Base-by-base conservation (phyloP, 2,888 invertebrate species). In the Trissoscelio sp. region DNA sequence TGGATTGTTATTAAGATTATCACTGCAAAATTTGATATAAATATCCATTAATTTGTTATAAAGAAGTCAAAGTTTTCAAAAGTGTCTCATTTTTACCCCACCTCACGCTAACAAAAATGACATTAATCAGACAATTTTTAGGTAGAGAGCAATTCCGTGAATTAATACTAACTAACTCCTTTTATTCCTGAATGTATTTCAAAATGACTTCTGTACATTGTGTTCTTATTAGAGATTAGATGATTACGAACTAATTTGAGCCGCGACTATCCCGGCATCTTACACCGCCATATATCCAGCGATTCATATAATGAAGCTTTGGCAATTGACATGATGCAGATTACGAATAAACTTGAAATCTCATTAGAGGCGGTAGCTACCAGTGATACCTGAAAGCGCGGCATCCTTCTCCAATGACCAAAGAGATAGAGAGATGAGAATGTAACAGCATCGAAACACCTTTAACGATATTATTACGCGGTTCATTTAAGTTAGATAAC, bases 401-500 rank as follows among this genome's bases (percentile, higher is more conserved):
- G 62, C 62, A 79, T 84, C 83, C 83, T 83, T 81, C 75, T 85
- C 81, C 83, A 83, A 83, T 86, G 84, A 83, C 81, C 85, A 83
- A 85, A 80, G 62, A 83, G 84, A 69, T 60, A 55, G 34, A 74
- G 70, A 70, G 72, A 81, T 62, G 81, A 80, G 69, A 74, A 69
- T 70, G 57, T 70, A 67, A 81, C 58, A 81, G 64, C 82, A 82
- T 83, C 83, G 85, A 87, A 89, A 88, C 85, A 85, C 83, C 85
- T 85, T 85, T 88, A 89, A 90, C 88, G 86, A 88, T 89, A 89
- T 90, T 88, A 89, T 89, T 89, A 88, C 88, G 87, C 87, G 90
- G 87, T 90, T 90, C 88, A 89, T 90, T 90, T 90, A 89, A 90
- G 89, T 90, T 90, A 89, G 89, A 90, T 89, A 90, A 89, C 90